Evolutionary conservation across 23 tunicate species (phyloP), one percentile per base, ranked within the genome.

Genomic region (Clavelina lepadiformis): DNA sequence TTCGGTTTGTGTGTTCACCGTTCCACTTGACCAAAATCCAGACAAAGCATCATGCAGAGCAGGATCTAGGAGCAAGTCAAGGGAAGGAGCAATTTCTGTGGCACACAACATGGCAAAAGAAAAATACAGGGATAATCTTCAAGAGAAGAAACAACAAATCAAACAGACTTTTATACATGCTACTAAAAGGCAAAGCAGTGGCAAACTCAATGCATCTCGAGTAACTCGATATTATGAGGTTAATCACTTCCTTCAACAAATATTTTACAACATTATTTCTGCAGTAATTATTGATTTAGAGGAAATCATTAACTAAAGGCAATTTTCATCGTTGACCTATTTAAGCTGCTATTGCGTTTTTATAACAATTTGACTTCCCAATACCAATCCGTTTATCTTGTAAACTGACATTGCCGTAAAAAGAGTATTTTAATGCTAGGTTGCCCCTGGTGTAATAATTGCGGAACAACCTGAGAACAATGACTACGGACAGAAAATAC

Each of bases 401-500:
- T 41, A 41, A 11, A 15, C 15, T 41, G 11, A 15, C 49, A 11
- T 41, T 15, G 15, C 13, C 15, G 49, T 11, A 41, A 15, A 41
- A 41, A 41, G 11, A 41, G 15, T 11, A 8, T 41, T 41, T 41
- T 41, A 41, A 41, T 41, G 13, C 15, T 51, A 83, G 91, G 91
- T 83, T 23, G 61, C 91, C 1, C 91, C 91, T 26, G 91, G 91
- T 2, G 56, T 83, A 5, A 44, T 83, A 1, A 61, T 83, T 0
- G 19, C 76, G 18, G 91, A 83, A 28, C 65, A 65, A 34, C 91
- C 91, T 15, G 57, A 33, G 63, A 1, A 24, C 63, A 62, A 51
- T 11, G 21, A 1, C 62, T 19, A 35, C 62, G 4, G 32, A 19
- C 25, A 21, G 31, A 3, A 1, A 26, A 2, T n/a, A n/a, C n/a